A percentile compares a stretch with the other conserved stretches of the same genome.
These are phyloP conservation scores for Papilio glaucus DNA, from an alignment of 1,140 invertebrate species.

Conservation along the genomic window DNA sequence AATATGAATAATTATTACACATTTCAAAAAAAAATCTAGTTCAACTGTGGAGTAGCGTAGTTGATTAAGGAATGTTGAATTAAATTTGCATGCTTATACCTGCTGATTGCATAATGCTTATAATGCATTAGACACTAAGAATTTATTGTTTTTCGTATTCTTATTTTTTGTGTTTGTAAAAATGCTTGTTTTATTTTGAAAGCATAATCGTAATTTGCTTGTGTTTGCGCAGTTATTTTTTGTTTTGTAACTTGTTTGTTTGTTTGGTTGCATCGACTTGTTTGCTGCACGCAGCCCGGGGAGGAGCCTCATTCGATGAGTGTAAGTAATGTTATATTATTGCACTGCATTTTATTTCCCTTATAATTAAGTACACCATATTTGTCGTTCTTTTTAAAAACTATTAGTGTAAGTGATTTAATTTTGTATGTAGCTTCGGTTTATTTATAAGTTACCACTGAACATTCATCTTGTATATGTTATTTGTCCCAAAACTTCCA, in stretches of 20 bases:
- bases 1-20: no score
- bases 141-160: background rate
- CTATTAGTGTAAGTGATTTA: no score
- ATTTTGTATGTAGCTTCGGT: no score
- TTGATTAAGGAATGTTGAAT: background rate
- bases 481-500: no score
- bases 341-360: constrained; percentile 34
- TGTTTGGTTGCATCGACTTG: constrained; percentile 76
- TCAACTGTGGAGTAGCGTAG: background rate
- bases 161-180: constrained; percentile 13
- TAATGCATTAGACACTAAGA: background rate
- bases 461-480: no score
- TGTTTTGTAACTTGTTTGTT: constrained; percentile 64
- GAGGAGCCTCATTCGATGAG: constrained; percentile 84
- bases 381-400: no score
- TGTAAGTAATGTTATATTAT: constrained; percentile 81
- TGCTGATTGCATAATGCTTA: background rate
- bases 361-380: no score
- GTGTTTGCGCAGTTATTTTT: constrained; percentile 42
- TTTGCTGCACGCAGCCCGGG: constrained; percentile 79
- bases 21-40: background rate
- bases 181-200: constrained; percentile 24
- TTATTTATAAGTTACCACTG: no score
- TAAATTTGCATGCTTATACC: background rate
- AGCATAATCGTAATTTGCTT: constrained; percentile 40